A percentile compares a stretch with the other conserved stretches of the same genome.
These are phyloP conservation scores for Hypotaenidia philippensis DNA, from an alignment of 2,797 vertebrate genomes.

Conservation along the genomic window DNA sequence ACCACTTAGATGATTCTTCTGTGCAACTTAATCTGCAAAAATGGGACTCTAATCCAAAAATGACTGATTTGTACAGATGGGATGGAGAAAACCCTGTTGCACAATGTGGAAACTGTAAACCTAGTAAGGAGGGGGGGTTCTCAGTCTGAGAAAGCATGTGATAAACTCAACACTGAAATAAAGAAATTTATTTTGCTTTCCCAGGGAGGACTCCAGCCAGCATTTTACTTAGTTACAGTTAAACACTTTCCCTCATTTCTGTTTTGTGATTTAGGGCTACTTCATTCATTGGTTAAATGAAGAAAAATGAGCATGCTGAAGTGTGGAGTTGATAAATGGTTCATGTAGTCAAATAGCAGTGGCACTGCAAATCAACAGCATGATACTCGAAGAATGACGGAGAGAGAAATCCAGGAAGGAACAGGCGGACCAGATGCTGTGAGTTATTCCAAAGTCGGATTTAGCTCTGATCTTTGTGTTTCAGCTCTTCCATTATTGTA, in stretches of 20 bases:
- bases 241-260: neutral
- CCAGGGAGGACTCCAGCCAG: neutral
- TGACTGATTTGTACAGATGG: neutral
- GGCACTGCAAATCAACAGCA: neutral
- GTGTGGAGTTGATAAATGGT: neutral
- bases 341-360: neutral
- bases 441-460: neutral
- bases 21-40: neutral
- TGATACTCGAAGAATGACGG: neutral
- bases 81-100: slow-evolving; percentile 10
- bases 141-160: neutral
- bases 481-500: neutral
- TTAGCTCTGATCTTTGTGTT: neutral
- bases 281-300: neutral
- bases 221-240: neutral
- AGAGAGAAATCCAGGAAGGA: neutral
- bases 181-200: neutral
- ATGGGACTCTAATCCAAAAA: neutral
- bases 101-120: neutral
- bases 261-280: neutral
- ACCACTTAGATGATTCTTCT: neutral
- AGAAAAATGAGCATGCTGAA: neutral
- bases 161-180: neutral
- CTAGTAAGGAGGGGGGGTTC: neutral
- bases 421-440: neutral